Percentiles rank a stretch among this genome's conserved stretches.
phyloP scores from a whole-genome alignment of 2,888 invertebrate species.

The Rotaria magnacalcarata region DNA sequence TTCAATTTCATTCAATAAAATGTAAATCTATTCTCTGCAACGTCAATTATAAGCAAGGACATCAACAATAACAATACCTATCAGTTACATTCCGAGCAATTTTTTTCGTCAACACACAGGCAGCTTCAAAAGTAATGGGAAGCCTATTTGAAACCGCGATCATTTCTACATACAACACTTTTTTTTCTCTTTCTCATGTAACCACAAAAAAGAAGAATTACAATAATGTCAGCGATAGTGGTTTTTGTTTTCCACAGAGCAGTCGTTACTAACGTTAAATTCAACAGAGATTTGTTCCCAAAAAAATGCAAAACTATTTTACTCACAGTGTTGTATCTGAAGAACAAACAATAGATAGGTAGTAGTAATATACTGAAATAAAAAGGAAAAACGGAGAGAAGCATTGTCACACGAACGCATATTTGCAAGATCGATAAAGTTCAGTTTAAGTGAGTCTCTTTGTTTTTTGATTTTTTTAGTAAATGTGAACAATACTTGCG shows the following conservation, averaged over 20 bases:
- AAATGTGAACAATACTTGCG: background rate
- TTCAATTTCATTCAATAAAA: background rate
- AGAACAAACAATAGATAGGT: background rate
- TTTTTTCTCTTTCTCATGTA: background rate
- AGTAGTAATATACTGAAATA: background rate
- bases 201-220: background rate
- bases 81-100: background rate
- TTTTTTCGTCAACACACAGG: background rate
- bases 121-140: background rate
- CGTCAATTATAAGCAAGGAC: background rate
- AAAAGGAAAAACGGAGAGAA: background rate
- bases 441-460: slow-evolving; percentile 5
- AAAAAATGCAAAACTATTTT: background rate
- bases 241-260: background rate
- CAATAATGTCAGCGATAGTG: background rate
- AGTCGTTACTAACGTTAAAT: background rate
- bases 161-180: background rate
- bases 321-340: background rate
- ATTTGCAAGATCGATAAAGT: background rate
- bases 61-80: background rate
- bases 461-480: background rate
- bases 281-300: background rate
- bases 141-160: background rate
- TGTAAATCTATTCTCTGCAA: background rate
- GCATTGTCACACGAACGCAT: background rate